Evolutionary conservation across 2,888 invertebrate species (phyloP).

Genomic region (Vesta saturnalis): DNA sequence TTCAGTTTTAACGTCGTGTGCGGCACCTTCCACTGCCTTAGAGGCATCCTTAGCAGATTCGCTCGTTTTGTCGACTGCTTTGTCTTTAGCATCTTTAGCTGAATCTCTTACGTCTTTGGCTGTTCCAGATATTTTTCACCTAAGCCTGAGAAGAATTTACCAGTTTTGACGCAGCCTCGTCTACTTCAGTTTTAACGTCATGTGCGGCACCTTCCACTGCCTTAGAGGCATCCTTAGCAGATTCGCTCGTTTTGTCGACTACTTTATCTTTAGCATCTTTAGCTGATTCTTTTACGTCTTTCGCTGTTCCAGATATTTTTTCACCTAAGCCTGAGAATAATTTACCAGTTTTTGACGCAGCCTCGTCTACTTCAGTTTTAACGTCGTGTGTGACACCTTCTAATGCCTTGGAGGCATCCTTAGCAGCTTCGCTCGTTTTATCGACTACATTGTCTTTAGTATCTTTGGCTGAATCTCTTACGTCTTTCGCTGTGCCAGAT

Average conservation of each 20-base stretch:
- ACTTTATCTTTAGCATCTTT: conserved; percentile 13
- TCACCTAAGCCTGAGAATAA: conserved; percentile 35
- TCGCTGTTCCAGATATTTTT: conserved; percentile 30
- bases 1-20: too few species aligned
- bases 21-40: too few species aligned
- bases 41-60: conserved; percentile 32
- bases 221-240: background rate
- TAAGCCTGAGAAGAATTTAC: conserved; percentile 35
- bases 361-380: conserved; percentile 17
- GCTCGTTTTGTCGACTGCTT: conserved; percentile 42
- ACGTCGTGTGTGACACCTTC: conserved; percentile 7
- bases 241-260: conserved; percentile 15
- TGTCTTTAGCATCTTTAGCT: conserved; percentile 38
- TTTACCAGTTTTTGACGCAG: conserved; percentile 32
- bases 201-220: conserved; percentile 2
- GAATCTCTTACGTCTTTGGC: conserved; percentile 22
- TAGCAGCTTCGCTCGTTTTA: conserved; percentile 15
- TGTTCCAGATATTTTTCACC: conserved; percentile 34
- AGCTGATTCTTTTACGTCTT: conserved; percentile 13
- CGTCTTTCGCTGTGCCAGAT: conserved; percentile 18
- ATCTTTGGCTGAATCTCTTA: conserved; percentile 25
- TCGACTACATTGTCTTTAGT: conserved; percentile 24
- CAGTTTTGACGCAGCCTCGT: conserved; percentile 27
- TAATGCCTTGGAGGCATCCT: conserved; percentile 18
- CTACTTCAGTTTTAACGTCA: conserved; percentile 1